A percentile compares a stretch with the other conserved stretches of the same genome.
Conservation (phyloP, 92 coral and sea anemone genomes). For the Isaurus tuberculatus region DNA sequence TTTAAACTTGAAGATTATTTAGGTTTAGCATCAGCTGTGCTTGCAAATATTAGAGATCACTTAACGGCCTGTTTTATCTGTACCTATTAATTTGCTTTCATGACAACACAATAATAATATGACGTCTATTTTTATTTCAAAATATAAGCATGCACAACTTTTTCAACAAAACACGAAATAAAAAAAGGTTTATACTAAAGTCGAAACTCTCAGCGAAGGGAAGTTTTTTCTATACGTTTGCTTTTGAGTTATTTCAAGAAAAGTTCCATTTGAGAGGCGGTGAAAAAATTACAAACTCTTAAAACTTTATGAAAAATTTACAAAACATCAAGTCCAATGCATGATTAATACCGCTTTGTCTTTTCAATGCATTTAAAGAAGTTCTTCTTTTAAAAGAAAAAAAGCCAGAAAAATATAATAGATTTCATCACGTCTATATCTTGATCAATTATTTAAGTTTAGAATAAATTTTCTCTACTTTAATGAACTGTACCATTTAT, state of each 20-base stretch:
- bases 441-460: slow-evolving; percentile 44
- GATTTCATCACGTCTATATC: slow-evolving; percentile 44
- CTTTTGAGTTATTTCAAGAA: not conserved
- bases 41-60: slow-evolving; percentile 17
- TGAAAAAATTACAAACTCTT: not conserved
- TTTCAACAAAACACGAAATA: not conserved
- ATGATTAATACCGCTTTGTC: slow-evolving; percentile 43
- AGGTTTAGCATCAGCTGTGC: slow-evolving; percentile 6
- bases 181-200: not conserved
- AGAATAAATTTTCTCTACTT: slow-evolving; percentile 20
- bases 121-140: slow-evolving; percentile 26
- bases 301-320: slow-evolving; percentile 39
- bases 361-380: slow-evolving; percentile 18
- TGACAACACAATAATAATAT: slow-evolving; percentile 20
- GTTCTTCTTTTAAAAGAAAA: slow-evolving; percentile 17
- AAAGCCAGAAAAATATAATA: slow-evolving; percentile 36
- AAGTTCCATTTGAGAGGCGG: not conserved
- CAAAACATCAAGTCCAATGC: slow-evolving; percentile 23
- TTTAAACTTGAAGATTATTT: not conserved
- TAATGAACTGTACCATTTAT: slow-evolving; percentile 7
- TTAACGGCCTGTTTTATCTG: slow-evolving; percentile 25
- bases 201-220: not conserved
- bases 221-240: not conserved
- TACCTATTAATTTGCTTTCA: slow-evolving; percentile 37
- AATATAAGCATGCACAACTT: not conserved